Conservation (phyloP, 2,888 invertebrate genomes). For the Euzetes globulus region DNA sequence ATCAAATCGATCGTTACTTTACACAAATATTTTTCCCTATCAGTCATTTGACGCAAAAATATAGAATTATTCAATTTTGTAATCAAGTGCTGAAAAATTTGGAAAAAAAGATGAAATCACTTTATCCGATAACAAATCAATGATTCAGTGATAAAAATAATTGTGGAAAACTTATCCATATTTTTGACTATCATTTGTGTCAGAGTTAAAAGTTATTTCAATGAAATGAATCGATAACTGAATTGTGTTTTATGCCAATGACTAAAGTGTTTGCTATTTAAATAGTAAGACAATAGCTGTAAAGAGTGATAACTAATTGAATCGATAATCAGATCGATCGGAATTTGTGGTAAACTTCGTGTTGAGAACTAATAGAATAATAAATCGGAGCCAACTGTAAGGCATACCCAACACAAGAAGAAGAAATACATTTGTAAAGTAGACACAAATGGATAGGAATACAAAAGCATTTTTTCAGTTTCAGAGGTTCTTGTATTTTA, state of each 20-base stretch:
- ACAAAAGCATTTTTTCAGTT: neutral
- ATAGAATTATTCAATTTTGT: too few species aligned
- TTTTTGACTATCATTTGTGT: neutral
- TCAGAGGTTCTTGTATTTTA: neutral
- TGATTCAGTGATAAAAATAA: neutral
- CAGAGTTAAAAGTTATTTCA: neutral
- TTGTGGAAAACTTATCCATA: neutral
- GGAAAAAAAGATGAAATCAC: too few species aligned
- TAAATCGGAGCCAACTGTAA: neutral
- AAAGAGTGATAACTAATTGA: neutral
- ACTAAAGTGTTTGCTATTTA: neutral
- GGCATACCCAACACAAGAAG: neutral
- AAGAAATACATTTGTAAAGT: neutral
- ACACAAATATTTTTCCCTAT: too few species aligned
- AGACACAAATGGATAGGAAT: neutral
- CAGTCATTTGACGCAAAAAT: too few species aligned
- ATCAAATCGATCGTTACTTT: too few species aligned
- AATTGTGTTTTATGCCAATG: neutral
- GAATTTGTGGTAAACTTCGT: neutral
- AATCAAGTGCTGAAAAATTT: too few species aligned
- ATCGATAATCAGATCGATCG: neutral
- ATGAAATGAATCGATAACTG: neutral
- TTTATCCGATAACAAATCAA: too few species aligned
- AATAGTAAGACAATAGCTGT: neutral
- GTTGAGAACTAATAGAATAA: conserved; percentile 4